Conservation (phyloP, 2,797 vertebrate species). For the Chromis chromis region DNA sequence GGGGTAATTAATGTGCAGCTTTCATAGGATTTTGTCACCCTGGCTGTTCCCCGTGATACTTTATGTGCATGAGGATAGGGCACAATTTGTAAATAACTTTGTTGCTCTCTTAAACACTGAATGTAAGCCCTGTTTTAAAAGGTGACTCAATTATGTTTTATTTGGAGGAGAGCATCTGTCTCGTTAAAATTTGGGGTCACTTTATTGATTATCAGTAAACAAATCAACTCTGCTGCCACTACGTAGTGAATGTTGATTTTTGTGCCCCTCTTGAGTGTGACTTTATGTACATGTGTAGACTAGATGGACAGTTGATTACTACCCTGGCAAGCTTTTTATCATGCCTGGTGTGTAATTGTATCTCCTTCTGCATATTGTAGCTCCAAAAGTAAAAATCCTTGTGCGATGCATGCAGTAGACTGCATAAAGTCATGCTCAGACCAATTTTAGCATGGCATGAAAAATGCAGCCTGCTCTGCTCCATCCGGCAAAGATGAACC, state of each 20-base stretch:
- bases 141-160: neutral
- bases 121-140: constrained; percentile 1
- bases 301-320: neutral
- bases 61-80: constrained; percentile 15
- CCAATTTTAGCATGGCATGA: neutral
- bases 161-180: neutral
- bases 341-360: neutral
- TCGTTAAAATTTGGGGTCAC: neutral
- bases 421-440: neutral
- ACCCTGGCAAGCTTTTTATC: too few relatives aligned
- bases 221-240: neutral
- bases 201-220: constrained; percentile 8
- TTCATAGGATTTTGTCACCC: constrained; percentile 49
- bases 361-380: neutral
- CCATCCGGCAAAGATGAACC: neutral
- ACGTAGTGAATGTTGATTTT: neutral
- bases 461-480: neutral
- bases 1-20: constrained; percentile 59
- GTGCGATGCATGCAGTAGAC: neutral
- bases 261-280: neutral
- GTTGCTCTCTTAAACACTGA: neutral
- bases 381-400: neutral
- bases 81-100: constrained; percentile 29
- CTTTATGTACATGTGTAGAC: neutral
- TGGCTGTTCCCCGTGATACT: constrained; percentile 39